phyloP scores from a whole-genome alignment of 2,888 invertebrate species.

The Euzophera pinguis region DNA sequence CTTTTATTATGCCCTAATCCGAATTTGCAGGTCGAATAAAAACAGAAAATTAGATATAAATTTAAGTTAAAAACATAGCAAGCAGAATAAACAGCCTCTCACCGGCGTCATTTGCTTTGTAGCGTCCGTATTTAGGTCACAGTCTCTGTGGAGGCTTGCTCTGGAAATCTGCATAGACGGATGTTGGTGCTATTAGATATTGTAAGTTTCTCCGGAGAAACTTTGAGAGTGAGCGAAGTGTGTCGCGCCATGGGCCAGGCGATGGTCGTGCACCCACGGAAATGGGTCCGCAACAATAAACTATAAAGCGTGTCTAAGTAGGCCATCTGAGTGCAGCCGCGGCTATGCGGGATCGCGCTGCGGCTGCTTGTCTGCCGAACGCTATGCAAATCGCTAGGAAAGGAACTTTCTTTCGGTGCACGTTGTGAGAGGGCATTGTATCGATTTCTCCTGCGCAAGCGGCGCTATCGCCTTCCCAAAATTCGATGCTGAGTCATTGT shows the following conservation, averaged over 20 bases:
- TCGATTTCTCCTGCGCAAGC: conserved; percentile 63
- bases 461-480: conserved; percentile 46
- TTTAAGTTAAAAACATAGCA: conserved; percentile 32
- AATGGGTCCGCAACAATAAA: conserved; percentile 73
- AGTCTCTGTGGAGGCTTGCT: conserved; percentile 63
- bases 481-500: background rate
- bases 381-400: conserved; percentile 73
- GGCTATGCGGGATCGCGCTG: conserved; percentile 46
- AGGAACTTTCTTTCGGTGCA: conserved; percentile 74
- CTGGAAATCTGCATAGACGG: conserved; percentile 79
- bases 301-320: conserved; percentile 68
- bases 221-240: conserved; percentile 71
- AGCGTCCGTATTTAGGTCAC: conserved; percentile 64
- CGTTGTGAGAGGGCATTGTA: conserved; percentile 60
- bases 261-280: conserved; percentile 65
- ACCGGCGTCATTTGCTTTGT: conserved; percentile 53
- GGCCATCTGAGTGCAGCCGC: conserved; percentile 50
- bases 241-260: conserved; percentile 58
- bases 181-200: conserved; percentile 73
- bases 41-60: conserved; percentile 14
- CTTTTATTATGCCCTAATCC: no score
- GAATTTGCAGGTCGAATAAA: no score
- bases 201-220: conserved; percentile 77
- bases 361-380: conserved; percentile 35
- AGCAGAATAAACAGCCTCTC: conserved; percentile 46